phyloP scores from a whole-genome alignment of 1,140 invertebrate genomes.

The Marisa cornuarietis region DNA sequence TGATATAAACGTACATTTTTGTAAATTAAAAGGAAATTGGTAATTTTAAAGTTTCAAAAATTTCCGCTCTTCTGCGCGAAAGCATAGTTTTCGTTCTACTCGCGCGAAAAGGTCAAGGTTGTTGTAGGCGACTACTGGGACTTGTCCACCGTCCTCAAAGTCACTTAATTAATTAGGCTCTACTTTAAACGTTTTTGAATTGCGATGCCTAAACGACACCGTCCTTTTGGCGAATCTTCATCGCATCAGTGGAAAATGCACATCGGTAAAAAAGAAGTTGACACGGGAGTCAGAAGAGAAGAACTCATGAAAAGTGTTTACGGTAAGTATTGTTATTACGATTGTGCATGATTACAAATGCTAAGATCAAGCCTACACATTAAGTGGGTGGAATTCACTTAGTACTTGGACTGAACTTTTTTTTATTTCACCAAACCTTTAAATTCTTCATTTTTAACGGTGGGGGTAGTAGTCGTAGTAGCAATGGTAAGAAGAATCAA shows the following conservation, averaged over 20 bases:
- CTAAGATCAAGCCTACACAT: no score
- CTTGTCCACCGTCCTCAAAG: background rate
- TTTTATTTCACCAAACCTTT: no score
- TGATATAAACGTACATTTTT: no score
- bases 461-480: no score
- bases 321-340: background rate
- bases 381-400: no score
- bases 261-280: background rate
- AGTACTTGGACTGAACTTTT: no score
- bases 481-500: no score
- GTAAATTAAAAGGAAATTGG: no score
- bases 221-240: background rate
- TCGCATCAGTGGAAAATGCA: background rate
- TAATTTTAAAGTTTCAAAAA: no score
- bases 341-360: no score
- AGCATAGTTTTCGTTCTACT: background rate
- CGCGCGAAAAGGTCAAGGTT: background rate
- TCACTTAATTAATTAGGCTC: background rate
- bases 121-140: background rate
- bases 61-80: background rate
- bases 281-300: background rate
- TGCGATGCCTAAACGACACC: background rate
- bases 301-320: constrained; percentile 5
- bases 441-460: no score
- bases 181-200: background rate